Base-by-base conservation (phyloP, 2,113 vertebrate genomes). In the Colistium nudipinnis region DNA sequence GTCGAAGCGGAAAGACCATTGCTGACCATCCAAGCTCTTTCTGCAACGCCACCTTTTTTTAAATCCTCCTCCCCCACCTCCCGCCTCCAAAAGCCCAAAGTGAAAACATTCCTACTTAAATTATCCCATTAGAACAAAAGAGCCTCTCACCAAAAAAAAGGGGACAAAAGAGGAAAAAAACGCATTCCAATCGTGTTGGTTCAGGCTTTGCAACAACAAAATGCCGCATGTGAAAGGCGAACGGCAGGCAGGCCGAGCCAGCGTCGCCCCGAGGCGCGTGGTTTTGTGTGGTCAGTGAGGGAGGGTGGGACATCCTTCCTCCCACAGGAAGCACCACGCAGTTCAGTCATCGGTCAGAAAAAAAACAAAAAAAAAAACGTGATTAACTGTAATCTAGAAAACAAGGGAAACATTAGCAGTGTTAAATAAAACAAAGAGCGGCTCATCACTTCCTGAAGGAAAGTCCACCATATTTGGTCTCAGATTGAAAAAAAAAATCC, bases 51-150 rank as follows among this genome's bases (percentile, higher is more conserved):
- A n/a, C 59, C 57, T 74, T 60, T 47, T 61, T 67, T 67, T 78
- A 54, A 70, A 20, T 74, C 67, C 72, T 51, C 36, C 16, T 38
- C 33, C 30, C 45, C 52, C 35, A 54, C 20, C 51, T 44, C 31
- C 25, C 4, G 13, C 62, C n/a, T n/a, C 62, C 43, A 48, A 66
- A 69, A 47, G 25, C 81, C 87, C 63, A 77, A 75, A 83, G 87
- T 84, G 83, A 89, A 92, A 80, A 84, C 91, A 90, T 90, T 92
- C 90, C 87, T 60, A 71, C 51, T 88, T 90, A 91, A 89, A 90
- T 92, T 80, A 89, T 86, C 81, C 60, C 61, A 69, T 70, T 64
- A 85, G 83, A 92, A 92, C 87, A 92, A 91, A 91, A 86, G 76
- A 80, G 51, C 53, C 38, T 72, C 56, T 74, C 79, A 56, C 76